Evolutionary conservation across 2,888 invertebrate species (phyloP).

Genomic region (Matsumyia berberina): DNA sequence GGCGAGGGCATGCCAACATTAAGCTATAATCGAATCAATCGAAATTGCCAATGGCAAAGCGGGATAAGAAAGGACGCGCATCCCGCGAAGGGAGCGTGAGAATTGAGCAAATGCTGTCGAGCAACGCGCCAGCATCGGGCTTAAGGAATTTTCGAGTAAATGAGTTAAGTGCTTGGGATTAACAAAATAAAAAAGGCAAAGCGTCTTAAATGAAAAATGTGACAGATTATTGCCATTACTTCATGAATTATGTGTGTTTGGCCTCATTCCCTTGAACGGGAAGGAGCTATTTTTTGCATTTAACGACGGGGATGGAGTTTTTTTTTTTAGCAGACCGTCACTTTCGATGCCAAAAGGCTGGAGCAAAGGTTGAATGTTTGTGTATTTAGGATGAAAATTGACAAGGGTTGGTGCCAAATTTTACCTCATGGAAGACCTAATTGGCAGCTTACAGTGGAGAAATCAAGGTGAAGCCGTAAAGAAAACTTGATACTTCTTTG

Average conservation of each 20-base stretch:
- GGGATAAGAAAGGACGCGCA: slow-evolving; percentile 41
- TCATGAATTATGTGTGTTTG: slow-evolving; percentile 36
- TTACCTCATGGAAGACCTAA: too few species aligned
- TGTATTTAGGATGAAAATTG: too few species aligned
- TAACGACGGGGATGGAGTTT: background rate
- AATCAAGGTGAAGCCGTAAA: too few species aligned
- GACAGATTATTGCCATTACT: slow-evolving; percentile 38
- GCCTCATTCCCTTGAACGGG: background rate
- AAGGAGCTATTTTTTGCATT: background rate
- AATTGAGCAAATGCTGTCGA: slow-evolving; percentile 46
- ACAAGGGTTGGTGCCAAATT: too few species aligned
- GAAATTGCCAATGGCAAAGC: slow-evolving; percentile 47
- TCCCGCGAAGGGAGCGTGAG: slow-evolving; percentile 35
- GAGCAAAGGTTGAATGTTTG: too few species aligned
- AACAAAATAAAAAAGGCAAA: slow-evolving; percentile 16
- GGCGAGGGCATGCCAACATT: slow-evolving; percentile 33
- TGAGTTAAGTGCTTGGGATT: slow-evolving; percentile 60
- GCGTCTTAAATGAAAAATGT: slow-evolving; percentile 30
- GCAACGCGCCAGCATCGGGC: slow-evolving; percentile 23
- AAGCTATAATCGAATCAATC: slow-evolving; percentile 71
- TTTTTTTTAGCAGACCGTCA: background rate
- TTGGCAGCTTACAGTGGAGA: too few species aligned
- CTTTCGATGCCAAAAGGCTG: background rate
- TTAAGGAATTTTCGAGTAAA: slow-evolving; percentile 47
- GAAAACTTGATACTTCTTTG: too few species aligned